Evolutionary conservation across 1,140 invertebrate species (phyloP).

Genomic region (Ostrea denselamellosa): DNA sequence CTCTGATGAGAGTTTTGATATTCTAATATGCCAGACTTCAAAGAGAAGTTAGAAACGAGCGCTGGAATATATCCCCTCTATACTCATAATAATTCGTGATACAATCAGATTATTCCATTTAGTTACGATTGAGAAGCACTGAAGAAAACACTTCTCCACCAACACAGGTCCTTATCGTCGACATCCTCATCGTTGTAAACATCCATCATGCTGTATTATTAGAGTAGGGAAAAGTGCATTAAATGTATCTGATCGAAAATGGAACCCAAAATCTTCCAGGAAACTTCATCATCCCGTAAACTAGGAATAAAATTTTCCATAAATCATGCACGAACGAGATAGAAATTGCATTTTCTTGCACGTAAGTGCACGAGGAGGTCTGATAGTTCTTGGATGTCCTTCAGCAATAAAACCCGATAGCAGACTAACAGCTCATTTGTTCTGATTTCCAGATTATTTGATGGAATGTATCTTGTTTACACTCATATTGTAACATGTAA

Average conservation of each 20-base stretch:
- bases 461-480: background rate
- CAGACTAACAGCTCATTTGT: background rate
- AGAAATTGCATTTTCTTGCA: slow-evolving; percentile 22
- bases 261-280: slow-evolving; percentile 6
- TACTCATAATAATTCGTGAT: slow-evolving; percentile 19
- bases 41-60: slow-evolving; percentile 17
- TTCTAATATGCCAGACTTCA: slow-evolving; percentile 36
- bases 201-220: slow-evolving; percentile 23
- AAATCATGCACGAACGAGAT: slow-evolving; percentile 9
- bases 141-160: slow-evolving; percentile 2
- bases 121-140: slow-evolving; percentile 28
- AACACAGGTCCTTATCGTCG: slow-evolving; percentile 19
- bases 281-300: slow-evolving; percentile 25
- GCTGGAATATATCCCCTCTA: slow-evolving; percentile 13
- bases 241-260: slow-evolving; percentile 27
- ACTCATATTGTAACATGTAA: slow-evolving; percentile 5
- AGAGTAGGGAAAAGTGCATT: slow-evolving; percentile 33
- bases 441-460: slow-evolving; percentile 15
- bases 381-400: slow-evolving; percentile 8
- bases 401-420: background rate
- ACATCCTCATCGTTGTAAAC: slow-evolving; percentile 9
- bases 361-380: background rate
- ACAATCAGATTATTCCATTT: slow-evolving; percentile 37
- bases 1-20: slow-evolving; percentile 26
- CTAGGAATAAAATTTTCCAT: slow-evolving; percentile 6